phyloP scores from a whole-genome alignment of 2,797 vertebrate genomes.

The Gymnocypris eckloni region DNA sequence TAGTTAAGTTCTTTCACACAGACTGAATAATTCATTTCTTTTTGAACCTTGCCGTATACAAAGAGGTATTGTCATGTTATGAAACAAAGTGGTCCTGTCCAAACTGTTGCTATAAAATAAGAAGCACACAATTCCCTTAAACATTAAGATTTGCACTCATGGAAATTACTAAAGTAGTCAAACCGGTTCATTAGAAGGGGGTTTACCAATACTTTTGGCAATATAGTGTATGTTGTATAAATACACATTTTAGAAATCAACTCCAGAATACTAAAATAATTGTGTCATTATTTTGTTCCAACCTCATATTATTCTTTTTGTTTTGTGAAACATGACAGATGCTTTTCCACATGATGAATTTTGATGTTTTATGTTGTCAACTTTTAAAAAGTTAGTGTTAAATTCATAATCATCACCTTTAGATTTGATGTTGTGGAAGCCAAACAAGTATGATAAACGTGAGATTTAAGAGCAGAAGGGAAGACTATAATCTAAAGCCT shows the following conservation, averaged over 20 bases:
- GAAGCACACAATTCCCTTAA: background rate
- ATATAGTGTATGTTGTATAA: too few species aligned
- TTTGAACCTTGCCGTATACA: too few species aligned
- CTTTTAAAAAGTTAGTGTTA: background rate
- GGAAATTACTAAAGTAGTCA: background rate
- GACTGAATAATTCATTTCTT: too few species aligned
- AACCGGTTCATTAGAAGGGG: background rate
- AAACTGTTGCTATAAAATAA: background rate
- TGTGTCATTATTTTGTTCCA: background rate
- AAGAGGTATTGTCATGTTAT: too few species aligned
- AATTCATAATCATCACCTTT: background rate
- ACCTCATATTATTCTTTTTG: background rate
- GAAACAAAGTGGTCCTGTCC: too few species aligned
- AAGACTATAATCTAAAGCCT: background rate
- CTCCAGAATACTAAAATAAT: background rate
- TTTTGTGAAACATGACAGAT: background rate
- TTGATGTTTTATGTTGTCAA: background rate
- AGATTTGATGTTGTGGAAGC: background rate
- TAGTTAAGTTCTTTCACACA: too few species aligned
- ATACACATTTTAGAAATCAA: background rate
- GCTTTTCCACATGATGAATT: background rate
- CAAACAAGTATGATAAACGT: background rate
- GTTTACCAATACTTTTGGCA: background rate
- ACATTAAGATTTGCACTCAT: background rate
- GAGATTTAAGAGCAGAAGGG: background rate